Percentiles rank a stretch among this genome's conserved stretches.
Evolutionary conservation across 1,140 invertebrate genomes (phyloP).

Genomic region (Parasteatoda tepidariorum): DNA sequence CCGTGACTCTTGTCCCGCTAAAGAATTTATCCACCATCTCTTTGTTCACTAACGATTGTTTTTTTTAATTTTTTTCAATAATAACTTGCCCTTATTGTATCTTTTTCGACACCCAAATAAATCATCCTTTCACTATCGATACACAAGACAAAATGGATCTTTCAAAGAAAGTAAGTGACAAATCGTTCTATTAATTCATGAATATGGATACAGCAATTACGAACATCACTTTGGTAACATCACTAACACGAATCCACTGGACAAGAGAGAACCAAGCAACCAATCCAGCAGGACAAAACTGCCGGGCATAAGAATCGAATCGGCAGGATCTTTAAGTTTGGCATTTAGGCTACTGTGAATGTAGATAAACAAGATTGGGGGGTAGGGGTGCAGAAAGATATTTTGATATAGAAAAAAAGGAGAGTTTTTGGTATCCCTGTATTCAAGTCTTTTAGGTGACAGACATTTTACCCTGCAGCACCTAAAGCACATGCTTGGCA

Average conservation of each 20-base stretch:
- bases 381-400: not conserved
- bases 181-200: too few species aligned
- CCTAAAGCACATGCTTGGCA: conserved; percentile 18
- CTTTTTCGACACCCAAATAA: too few species aligned
- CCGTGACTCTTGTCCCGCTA: too few species aligned
- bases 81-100: too few species aligned
- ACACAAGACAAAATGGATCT: too few species aligned
- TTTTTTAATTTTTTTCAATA: too few species aligned
- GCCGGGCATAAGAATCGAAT: not conserved
- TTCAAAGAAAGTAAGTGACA: too few species aligned
- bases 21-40: too few species aligned
- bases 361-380: not conserved
- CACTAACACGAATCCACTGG: not conserved
- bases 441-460: not conserved
- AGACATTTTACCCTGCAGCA: not conserved
- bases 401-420: not conserved
- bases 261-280: not conserved
- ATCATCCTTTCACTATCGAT: too few species aligned
- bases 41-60: too few species aligned
- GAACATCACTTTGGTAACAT: too few species aligned
- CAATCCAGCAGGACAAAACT: not conserved
- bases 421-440: not conserved
- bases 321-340: not conserved
- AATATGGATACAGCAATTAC: too few species aligned
- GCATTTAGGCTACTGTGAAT: not conserved